A percentile compares a stretch with the other conserved stretches of the same genome.
phyloP scores from a whole-genome alignment of 2,113 vertebrate species.

The Aphyosemion australe region DNA sequence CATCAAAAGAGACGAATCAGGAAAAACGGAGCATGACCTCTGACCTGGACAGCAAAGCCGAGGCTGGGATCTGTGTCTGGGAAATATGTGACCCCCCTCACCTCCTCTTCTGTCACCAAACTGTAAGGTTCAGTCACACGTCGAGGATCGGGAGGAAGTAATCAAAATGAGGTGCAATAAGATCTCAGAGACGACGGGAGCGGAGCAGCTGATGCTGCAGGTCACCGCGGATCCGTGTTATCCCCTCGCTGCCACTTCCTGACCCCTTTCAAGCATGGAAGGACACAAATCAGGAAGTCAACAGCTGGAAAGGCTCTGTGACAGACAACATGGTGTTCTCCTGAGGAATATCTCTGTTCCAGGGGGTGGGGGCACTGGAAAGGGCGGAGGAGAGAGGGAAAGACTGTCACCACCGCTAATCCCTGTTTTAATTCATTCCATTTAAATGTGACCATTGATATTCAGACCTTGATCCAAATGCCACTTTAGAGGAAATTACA shows the following conservation, averaged over 20 bases:
- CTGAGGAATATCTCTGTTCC: slow-evolving; percentile 31
- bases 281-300: slow-evolving; percentile 49
- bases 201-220: too few relatives aligned
- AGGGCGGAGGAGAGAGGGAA: background rate
- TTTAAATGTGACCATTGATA: slow-evolving; percentile 17
- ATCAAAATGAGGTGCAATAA: too few relatives aligned
- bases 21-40: slow-evolving; percentile 32
- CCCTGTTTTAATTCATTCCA: slow-evolving; percentile 9
- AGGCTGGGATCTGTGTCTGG: slow-evolving; percentile 34
- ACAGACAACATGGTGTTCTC: slow-evolving; percentile 33
- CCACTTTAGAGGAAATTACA: slow-evolving; percentile 8
- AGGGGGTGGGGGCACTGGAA: background rate
- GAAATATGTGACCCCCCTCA: slow-evolving; percentile 57
- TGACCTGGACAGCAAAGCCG: slow-evolving; percentile 22
- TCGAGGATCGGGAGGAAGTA: background rate
- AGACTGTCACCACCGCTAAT: background rate
- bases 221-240: background rate
- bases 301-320: slow-evolving; percentile 58
- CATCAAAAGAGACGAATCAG: slow-evolving; percentile 7
- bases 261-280: slow-evolving; percentile 4
- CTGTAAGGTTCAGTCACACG: background rate
- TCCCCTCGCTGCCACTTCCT: slow-evolving; percentile 24
- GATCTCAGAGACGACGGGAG: too few relatives aligned
- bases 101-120: slow-evolving; percentile 20
- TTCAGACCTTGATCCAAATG: slow-evolving; percentile 16